Evolutionary conservation across 2,888 invertebrate genomes (phyloP).

Genomic region (Tetragonula carbonaria): DNA sequence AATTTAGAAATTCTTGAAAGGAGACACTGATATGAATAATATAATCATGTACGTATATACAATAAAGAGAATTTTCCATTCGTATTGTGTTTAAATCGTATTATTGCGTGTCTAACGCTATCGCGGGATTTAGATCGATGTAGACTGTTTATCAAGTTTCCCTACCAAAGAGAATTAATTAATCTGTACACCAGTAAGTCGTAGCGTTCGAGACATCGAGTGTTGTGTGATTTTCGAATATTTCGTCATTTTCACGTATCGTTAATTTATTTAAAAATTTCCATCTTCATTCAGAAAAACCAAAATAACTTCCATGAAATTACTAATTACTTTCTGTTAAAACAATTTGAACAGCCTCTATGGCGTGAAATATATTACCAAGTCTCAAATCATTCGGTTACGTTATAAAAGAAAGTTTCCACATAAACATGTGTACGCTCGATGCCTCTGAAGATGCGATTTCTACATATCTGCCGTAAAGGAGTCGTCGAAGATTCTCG

Average conservation of each 20-base stretch:
- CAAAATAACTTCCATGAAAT: neutral
- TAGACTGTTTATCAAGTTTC: constrained; percentile 60
- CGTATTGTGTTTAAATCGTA: constrained; percentile 60
- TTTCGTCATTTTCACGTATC: neutral
- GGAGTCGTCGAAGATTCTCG: constrained; percentile 8
- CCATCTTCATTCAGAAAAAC: neutral
- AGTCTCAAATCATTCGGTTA: neutral
- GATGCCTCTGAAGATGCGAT: constrained; percentile 19
- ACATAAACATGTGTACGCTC: neutral
- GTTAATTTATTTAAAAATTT: neutral
- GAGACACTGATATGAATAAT: constrained; percentile 90
- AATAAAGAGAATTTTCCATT: constrained; percentile 83
- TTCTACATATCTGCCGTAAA: constrained; percentile 12
- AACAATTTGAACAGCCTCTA: neutral
- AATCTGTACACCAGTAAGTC: constrained; percentile 63
- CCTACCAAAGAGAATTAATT: constrained; percentile 65
- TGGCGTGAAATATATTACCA: neutral
- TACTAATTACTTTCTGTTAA: neutral
- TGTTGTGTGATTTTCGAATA: constrained; percentile 32
- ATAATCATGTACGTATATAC: constrained; percentile 85
- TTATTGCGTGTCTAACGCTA: constrained; percentile 63
- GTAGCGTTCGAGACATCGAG: constrained; percentile 69
- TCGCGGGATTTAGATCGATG: constrained; percentile 57
- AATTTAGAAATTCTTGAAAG: constrained; percentile 92
- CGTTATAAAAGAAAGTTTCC: no score